phyloP scores from a whole-genome alignment of 2,888 invertebrate species.

The Parnassius glacialis region DNA sequence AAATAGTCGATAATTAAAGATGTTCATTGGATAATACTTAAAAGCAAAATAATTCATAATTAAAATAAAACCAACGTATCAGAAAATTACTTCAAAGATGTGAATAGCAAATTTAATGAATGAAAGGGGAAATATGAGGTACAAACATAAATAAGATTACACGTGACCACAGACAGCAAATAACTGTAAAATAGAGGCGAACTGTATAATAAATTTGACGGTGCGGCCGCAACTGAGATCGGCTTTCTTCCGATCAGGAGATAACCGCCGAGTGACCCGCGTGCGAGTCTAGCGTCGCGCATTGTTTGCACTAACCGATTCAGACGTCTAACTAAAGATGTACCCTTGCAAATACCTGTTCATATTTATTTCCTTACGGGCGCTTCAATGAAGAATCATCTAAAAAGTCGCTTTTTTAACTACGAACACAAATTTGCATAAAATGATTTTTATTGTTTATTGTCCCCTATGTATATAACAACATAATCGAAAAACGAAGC shows the following conservation, averaged over 20 bases:
- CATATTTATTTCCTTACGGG: background rate
- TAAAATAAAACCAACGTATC: too few species aligned
- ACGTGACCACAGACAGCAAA: conserved; percentile 49
- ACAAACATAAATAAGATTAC: conserved; percentile 20
- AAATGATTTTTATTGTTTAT: too few species aligned
- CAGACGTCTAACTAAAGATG: conserved; percentile 38
- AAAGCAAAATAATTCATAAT: too few species aligned
- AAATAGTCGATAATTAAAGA: too few species aligned
- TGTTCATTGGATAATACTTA: too few species aligned
- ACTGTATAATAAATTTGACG: conserved; percentile 64
- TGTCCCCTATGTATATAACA: too few species aligned
- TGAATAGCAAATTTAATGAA: conserved; percentile 13
- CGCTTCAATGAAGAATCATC: too few species aligned
- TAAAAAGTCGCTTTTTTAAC: too few species aligned
- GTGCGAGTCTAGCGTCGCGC: conserved; percentile 57
- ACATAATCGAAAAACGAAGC: too few species aligned
- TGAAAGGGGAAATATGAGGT: conserved; percentile 3
- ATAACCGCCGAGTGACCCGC: conserved; percentile 72
- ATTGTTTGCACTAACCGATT: conserved; percentile 60
- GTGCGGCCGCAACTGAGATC: conserved; percentile 59
- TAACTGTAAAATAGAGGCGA: conserved; percentile 61
- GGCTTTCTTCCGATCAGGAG: conserved; percentile 67
- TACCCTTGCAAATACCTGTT: conserved; percentile 3
- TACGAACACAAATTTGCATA: too few species aligned
- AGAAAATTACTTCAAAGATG: too few species aligned